These are phyloP conservation scores for Flexamia atlantica DNA, from an alignment of 2,888 invertebrate species.

Conservation along the genomic window DNA sequence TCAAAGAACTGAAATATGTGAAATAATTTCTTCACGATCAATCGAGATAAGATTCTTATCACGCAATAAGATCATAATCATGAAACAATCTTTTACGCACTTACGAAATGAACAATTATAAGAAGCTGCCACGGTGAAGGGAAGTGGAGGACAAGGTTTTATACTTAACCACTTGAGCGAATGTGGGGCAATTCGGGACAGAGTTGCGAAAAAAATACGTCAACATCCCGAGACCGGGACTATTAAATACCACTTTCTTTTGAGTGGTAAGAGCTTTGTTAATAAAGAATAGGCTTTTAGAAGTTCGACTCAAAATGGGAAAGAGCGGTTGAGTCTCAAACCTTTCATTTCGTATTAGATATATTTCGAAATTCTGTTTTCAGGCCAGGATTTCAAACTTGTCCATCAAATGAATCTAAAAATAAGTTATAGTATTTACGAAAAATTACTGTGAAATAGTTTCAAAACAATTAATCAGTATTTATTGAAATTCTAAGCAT, in stretches of 20 bases:
- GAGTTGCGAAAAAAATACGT: not conserved
- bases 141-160: not conserved
- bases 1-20: no score
- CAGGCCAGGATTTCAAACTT: no score
- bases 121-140: not conserved
- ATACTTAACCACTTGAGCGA: conserved; percentile 7
- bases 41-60: no score
- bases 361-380: no score
- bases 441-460: no score
- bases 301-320: not conserved
- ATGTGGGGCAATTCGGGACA: not conserved
- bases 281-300: not conserved
- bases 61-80: not conserved
- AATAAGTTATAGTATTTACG: no score
- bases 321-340: no score
- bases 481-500: no score
- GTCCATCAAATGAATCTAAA: no score
- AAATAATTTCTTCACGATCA: no score
- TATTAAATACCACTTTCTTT: conserved; percentile 5
- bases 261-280: not conserved
- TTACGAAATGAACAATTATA: not conserved
- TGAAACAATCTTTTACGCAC: not conserved
- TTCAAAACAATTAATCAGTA: no score
- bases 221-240: not conserved
- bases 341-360: no score